phyloP scores from a whole-genome alignment of 2,888 invertebrate species.

The Phorcus lineatus region DNA sequence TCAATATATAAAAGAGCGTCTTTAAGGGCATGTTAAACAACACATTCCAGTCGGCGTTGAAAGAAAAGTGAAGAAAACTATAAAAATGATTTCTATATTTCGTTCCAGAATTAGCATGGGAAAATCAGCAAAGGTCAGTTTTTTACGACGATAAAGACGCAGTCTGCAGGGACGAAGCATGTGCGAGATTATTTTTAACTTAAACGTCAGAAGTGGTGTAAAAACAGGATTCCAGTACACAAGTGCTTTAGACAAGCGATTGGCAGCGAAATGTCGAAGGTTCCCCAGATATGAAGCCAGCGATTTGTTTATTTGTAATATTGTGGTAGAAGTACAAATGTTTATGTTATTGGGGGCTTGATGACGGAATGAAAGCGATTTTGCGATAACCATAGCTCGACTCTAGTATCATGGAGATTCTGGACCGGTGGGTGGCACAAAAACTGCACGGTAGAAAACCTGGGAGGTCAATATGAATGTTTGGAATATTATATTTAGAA shows the following conservation, averaged over 20 bases:
- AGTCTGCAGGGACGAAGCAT: too few relatives aligned
- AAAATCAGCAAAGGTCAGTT: too few relatives aligned
- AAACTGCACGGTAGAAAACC: not conserved
- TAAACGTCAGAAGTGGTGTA: too few relatives aligned
- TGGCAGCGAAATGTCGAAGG: constrained; percentile 26
- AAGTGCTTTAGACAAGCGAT: too few relatives aligned
- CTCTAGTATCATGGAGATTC: not conserved
- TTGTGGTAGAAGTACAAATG: constrained; percentile 31
- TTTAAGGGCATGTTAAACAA: too few relatives aligned
- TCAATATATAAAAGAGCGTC: too few relatives aligned
- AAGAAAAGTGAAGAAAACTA: too few relatives aligned
- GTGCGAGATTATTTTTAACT: too few relatives aligned
- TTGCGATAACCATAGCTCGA: constrained; percentile 11
- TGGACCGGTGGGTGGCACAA: constrained; percentile 11
- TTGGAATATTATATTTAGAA: constrained; percentile 20
- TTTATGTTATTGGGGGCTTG: constrained; percentile 28
- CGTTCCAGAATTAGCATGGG: too few relatives aligned
- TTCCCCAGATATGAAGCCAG: constrained; percentile 13
- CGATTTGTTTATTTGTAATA: constrained; percentile 31
- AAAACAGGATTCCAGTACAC: not conserved
- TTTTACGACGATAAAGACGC: too few relatives aligned
- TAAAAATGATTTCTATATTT: too few relatives aligned
- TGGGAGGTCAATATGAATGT: constrained; percentile 16
- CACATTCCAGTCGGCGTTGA: too few relatives aligned
- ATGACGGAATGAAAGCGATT: constrained; percentile 30